Conservation (phyloP, 2,797 vertebrate genomes). For the Pseudomugil tenellus region DNA sequence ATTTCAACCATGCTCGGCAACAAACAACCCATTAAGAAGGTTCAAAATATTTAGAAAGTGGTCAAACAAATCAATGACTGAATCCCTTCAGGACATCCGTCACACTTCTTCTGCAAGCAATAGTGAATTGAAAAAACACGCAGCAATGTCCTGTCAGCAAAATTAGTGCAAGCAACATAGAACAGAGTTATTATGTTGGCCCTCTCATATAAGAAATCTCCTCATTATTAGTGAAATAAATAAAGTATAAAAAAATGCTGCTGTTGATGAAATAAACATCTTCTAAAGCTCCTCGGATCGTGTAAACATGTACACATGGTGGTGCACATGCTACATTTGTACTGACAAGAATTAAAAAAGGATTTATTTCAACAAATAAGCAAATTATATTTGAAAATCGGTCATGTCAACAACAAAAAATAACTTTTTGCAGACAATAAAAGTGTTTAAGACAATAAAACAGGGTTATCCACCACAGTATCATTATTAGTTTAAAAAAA, state of each 20-base stretch:
- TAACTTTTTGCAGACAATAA: too few relatives aligned
- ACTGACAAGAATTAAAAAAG: not conserved
- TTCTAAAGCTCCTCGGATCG: not conserved
- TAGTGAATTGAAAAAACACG: conserved; percentile 45
- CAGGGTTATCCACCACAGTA: not conserved
- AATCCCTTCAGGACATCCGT: conserved; percentile 39
- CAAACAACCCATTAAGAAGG: conserved; percentile 61
- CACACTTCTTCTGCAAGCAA: conserved; percentile 24
- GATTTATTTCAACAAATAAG: not conserved
- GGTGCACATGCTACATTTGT: not conserved
- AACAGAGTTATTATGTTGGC: conserved; percentile 38
- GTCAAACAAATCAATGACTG: conserved; percentile 57
- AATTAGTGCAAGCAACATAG: conserved; percentile 32
- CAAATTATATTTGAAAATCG: too few relatives aligned
- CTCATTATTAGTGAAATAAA: conserved; percentile 38
- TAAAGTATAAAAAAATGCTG: conserved; percentile 27
- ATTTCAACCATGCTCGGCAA: conserved; percentile 62
- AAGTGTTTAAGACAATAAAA: not conserved
- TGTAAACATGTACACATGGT: conserved; percentile 8
- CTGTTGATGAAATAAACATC: not conserved
- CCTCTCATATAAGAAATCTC: conserved; percentile 40
- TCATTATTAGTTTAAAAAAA: too few relatives aligned
- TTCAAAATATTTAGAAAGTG: conserved; percentile 62
- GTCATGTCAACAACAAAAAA: too few relatives aligned
- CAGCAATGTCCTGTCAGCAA: conserved; percentile 44